Conservation (phyloP, 1,140 invertebrate genomes). For the Aphelinus atriplicis region DNA sequence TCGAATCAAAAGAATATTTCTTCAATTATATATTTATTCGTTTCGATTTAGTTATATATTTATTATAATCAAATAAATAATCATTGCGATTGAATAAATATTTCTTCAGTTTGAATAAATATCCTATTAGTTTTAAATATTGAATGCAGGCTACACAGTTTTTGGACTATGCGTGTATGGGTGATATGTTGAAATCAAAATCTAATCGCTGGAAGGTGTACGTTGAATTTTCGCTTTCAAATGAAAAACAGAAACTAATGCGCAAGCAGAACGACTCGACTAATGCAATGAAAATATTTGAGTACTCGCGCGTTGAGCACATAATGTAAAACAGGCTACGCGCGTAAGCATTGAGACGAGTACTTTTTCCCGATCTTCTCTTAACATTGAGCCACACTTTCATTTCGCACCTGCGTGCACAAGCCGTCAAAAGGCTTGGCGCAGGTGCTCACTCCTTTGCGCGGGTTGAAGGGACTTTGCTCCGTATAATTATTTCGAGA, state of each 20-base stretch:
- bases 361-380: conserved; percentile 4
- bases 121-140: too few species aligned
- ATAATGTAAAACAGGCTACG: not conserved
- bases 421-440: not conserved
- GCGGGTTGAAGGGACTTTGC: not conserved
- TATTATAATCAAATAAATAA: too few species aligned
- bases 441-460: not conserved
- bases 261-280: conserved; percentile 22
- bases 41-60: too few species aligned
- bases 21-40: too few species aligned
- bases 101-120: too few species aligned
- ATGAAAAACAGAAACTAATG: not conserved
- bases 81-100: too few species aligned
- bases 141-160: too few species aligned
- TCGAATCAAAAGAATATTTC: too few species aligned
- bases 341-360: conserved; percentile 13
- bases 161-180: too few species aligned
- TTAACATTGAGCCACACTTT: not conserved
- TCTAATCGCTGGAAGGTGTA: too few species aligned
- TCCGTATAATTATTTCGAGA: conserved; percentile 23
- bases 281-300: conserved; percentile 50
- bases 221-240: not conserved
- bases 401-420: not conserved
- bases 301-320: not conserved
- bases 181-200: too few species aligned